Base-by-base conservation (phyloP, 2,113 vertebrate genomes). In the Mesembrinibis cayennensis region DNA sequence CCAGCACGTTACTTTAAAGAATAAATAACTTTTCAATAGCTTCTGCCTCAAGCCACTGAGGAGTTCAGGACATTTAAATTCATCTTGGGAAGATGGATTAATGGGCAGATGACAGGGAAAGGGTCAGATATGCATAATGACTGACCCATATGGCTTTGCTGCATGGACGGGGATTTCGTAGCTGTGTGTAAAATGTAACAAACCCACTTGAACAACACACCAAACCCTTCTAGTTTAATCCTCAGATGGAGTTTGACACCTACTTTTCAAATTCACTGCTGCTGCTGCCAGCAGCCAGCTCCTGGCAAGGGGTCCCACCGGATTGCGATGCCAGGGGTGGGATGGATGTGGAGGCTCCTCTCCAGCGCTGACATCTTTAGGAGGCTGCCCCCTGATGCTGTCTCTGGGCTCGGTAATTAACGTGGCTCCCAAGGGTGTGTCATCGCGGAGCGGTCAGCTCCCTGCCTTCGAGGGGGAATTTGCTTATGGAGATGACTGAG, bases 61-160 rank as follows among this genome's bases (percentile, higher is more conserved):
- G 70, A 85, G 49, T 91, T 90, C 87, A 82, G 50, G 65, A 76
- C 56, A 59, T 69, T 76, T 76, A 84, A 94, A 84, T 89, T 84
- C 61, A 49, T 89, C 27, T 79, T 56, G 56, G 42, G 56, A 92
- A 84, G 77, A 91, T 61, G 65, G 77, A 89, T 95, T 96, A 89
- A 91, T 69, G 72, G 65, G 89, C 72, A 96, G 86, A 78, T 93
- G 80, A 90, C 69, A 87, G 65, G 36, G 42, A 71, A 79, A 63
- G 86, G 91, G 89, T 93, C 86, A 94, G 86, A 71, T 89, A 82
- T 93, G 77, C 69, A 95, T 95, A 82, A 96, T 84, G 86, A 91
- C 93, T 95, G 83, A 96, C 71, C 65, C 86, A 93, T 93, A 82
- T 91, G 91, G 72, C 89, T 87, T 87, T 91, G 25, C 69, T 95